A percentile compares a stretch with the other conserved stretches of the same genome.
phyloP scores from a whole-genome alignment of 1,140 invertebrate genomes.

The Trachelipus rathkii region DNA sequence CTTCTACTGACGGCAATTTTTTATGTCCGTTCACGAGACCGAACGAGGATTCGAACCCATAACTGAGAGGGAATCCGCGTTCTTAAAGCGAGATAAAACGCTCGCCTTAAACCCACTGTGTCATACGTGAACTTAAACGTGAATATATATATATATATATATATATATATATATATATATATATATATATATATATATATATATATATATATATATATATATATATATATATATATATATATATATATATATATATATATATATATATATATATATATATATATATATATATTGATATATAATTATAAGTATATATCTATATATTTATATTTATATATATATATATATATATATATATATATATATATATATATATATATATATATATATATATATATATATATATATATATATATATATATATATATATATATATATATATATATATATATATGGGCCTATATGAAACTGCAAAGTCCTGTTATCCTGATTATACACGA shows the following conservation, averaged over 20 bases:
- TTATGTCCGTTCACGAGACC: too few relatives aligned
- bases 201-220: conserved; percentile 16
- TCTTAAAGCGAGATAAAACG: too few relatives aligned
- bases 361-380: conserved; percentile 3
- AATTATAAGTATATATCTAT: neutral
- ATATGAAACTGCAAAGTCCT: too few relatives aligned
- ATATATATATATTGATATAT: neutral
- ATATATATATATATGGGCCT: too few relatives aligned
- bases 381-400: neutral
- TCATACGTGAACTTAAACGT: too few relatives aligned
- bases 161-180: conserved; percentile 17
- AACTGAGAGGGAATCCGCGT: too few relatives aligned
- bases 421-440: too few relatives aligned
- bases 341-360: conserved; percentile 17
- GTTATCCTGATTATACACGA: too few relatives aligned
- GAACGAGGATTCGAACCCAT: too few relatives aligned
- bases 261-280: neutral
- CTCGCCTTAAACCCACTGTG: too few relatives aligned
- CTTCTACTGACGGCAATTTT: too few relatives aligned
- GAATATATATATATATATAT: conserved; percentile 8
- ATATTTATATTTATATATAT: conserved; percentile 17
- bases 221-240: conserved; percentile 16
- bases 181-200: conserved; percentile 16
- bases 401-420: neutral
- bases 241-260: too few relatives aligned